Conservation (phyloP, 2,797 vertebrate genomes). For the Halcyon badia region DNA sequence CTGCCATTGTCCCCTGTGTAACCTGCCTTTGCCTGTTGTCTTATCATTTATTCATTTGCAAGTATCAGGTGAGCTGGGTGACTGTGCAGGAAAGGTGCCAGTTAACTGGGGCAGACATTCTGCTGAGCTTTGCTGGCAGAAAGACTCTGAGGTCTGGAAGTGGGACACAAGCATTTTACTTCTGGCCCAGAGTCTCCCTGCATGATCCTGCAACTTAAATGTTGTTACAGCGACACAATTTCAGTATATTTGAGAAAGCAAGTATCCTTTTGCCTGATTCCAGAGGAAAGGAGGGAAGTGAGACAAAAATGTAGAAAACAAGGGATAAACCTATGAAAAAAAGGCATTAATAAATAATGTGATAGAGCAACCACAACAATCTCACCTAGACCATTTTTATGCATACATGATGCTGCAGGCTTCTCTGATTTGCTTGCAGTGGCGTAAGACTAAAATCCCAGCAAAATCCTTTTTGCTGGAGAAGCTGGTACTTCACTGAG, state of each 20-base stretch:
- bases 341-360: background rate
- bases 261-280: background rate
- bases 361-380: background rate
- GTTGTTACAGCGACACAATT: background rate
- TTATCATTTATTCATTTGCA: background rate
- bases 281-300: background rate
- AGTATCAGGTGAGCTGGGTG: background rate
- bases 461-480: constrained; percentile 18
- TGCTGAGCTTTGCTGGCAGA: constrained; percentile 23
- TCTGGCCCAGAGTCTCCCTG: background rate
- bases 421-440: background rate
- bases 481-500: constrained; percentile 11
- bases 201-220: background rate
- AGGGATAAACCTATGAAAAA: background rate
- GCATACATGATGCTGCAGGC: background rate
- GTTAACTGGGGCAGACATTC: background rate
- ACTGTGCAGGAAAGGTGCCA: background rate
- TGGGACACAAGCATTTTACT: background rate
- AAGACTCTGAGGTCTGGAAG: background rate
- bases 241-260: background rate
- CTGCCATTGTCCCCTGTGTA: background rate
- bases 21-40: background rate
- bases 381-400: background rate
- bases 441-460: background rate
- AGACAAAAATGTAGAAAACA: background rate